Percentiles rank a stretch among this genome's conserved stretches.
Evolutionary conservation across 2,113 vertebrate species (phyloP).

Genomic region (Thryonomys swinderianus): DNA sequence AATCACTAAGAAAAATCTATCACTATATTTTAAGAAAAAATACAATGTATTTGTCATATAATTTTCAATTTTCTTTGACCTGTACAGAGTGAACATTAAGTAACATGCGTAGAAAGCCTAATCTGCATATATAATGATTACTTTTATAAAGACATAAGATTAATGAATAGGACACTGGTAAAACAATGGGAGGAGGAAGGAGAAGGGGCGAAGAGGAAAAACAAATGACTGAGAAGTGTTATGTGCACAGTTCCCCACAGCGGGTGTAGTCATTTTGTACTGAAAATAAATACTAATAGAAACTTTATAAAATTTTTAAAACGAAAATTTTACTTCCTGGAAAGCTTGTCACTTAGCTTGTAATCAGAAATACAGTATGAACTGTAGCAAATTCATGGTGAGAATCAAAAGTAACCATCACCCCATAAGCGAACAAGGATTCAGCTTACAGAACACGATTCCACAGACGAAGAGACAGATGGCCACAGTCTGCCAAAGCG

Average conservation of each 20-base stretch:
- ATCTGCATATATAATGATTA: background rate
- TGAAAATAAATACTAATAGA: background rate
- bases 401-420: conserved; percentile 14
- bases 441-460: background rate
- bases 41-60: background rate
- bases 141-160: background rate
- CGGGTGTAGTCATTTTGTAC: background rate
- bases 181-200: background rate
- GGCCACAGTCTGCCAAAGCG: background rate
- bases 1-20: background rate
- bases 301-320: no score
- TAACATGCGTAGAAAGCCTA: background rate
- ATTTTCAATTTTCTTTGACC: background rate
- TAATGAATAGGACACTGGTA: background rate
- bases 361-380: background rate
- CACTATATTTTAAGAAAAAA: background rate
- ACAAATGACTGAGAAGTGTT: background rate
- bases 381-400: background rate
- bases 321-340: background rate
- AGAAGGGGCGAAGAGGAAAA: background rate
- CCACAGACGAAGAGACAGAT: background rate
- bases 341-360: background rate
- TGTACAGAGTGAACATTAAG: background rate
- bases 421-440: background rate
- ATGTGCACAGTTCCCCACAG: background rate